Evolutionary conservation across 53 echinoderm and acorn worm genomes (phyloP), one percentile per base, ranked within the genome.

Genomic region (Henricia sp.): DNA sequence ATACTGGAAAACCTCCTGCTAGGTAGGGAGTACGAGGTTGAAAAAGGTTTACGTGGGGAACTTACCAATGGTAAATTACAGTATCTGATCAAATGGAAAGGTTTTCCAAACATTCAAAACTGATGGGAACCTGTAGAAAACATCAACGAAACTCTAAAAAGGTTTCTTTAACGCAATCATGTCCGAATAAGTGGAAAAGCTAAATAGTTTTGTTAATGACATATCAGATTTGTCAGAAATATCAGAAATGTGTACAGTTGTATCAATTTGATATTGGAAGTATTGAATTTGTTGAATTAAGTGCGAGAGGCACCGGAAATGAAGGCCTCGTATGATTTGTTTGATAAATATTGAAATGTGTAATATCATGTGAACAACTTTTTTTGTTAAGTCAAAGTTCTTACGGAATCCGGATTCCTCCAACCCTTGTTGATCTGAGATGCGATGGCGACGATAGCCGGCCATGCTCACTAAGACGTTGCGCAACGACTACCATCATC

Each of bases 1-100:
- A 12, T 66, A 28, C 9, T 69, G 6, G 14, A 54, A 54, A 27
- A 1, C 17, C 33, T 34, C 11, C 64, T 13, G 10, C 32, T 6
- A 64, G n/a, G n/a, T n/a, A n/a, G 1, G 19, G 37, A 36, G 19
- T 76, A 56, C 12, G 37, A 37, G 36, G 58, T 76, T 36, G 37
- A 76, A 57, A 58, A 76, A n/a, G 56, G 37, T 9, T 28, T 76
- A 0, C 38, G 58, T 14, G 56, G 77, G 37, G 59, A 77, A 37
- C 41, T 40, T 17, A 30, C 41, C 57, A 77, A 59, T 20, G 54
- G 54, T 5, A 41, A 77, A 28, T 19, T 77, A 52, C 59, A 57
- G 12, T 77, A 59, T 58, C 23, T 77, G 28, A 32, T 77, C n/a
- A 59, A 77, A 57, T 77, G 77, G 77, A 77, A 57, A 58, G 59